These are phyloP conservation scores for Unio delphinus DNA, from an alignment of 2,888 invertebrate genomes.

Conservation along the genomic window DNA sequence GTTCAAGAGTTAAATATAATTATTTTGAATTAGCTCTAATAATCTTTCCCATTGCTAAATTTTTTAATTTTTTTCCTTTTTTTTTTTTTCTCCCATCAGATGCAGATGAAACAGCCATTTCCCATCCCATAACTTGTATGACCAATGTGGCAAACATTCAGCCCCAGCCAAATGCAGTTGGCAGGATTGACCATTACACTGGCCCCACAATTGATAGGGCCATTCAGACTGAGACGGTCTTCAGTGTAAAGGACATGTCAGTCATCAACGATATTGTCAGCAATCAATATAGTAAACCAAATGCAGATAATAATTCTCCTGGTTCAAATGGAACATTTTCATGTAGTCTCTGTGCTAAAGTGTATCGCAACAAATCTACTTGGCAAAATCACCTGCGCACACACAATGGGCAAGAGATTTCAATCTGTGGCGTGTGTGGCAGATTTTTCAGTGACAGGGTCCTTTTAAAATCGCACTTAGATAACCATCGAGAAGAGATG, in stretches of 20 bases:
- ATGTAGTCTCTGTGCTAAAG: conserved; percentile 32
- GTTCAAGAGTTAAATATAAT: too few relatives aligned
- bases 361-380: conserved; percentile 31
- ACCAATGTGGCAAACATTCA: background rate
- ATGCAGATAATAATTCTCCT: conserved; percentile 10
- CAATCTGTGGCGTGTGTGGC: conserved; percentile 35
- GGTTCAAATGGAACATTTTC: conserved; percentile 30
- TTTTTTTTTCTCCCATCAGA: too few relatives aligned
- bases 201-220: background rate
- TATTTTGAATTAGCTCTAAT: too few relatives aligned
- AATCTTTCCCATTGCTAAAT: too few relatives aligned
- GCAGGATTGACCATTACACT: background rate
- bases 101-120: too few relatives aligned
- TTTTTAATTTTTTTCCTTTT: too few relatives aligned
- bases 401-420: conserved; percentile 37
- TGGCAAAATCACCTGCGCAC: conserved; percentile 36
- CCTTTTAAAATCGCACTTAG: conserved; percentile 29
- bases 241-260: conserved; percentile 31
- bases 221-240: conserved; percentile 36
- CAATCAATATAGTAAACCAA: conserved; percentile 3
- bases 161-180: background rate
- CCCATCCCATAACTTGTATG: background rate
- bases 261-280: conserved; percentile 29
- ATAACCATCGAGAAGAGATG: conserved; percentile 25
- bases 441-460: conserved; percentile 19